phyloP scores from a whole-genome alignment of 2,888 invertebrate genomes.

The Priocnemis perturbator region DNA sequence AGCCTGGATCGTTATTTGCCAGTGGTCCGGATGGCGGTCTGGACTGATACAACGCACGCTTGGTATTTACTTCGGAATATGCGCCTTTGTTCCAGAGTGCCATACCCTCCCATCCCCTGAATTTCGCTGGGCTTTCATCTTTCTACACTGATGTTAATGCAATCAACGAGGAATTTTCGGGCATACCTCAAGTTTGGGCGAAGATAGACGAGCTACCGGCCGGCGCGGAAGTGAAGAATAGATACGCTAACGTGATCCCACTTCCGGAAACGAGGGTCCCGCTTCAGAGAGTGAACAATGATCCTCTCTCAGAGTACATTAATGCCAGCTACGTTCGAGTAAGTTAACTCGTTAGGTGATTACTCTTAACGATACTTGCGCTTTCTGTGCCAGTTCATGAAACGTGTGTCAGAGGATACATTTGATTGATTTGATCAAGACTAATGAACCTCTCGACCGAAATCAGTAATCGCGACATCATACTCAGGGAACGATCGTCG shows the following conservation, averaged over 20 bases:
- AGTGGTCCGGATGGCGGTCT: neutral
- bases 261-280: slow-evolving; percentile 93
- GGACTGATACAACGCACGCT: too few relatives aligned
- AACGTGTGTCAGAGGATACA: too few relatives aligned
- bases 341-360: slow-evolving; percentile 71
- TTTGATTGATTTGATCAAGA: too few relatives aligned
- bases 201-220: slow-evolving; percentile 88
- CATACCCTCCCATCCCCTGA: slow-evolving; percentile 84
- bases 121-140: slow-evolving; percentile 86
- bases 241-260: slow-evolving; percentile 96
- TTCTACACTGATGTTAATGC: slow-evolving; percentile 84
- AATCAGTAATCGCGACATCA: too few relatives aligned
- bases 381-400: too few relatives aligned
- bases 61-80: too few relatives aligned
- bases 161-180: slow-evolving; percentile 88
- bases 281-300: slow-evolving; percentile 83
- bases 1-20: neutral
- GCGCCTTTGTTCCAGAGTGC: slow-evolving; percentile 61
- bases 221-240: slow-evolving; percentile 93
- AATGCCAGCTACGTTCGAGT: slow-evolving; percentile 96
- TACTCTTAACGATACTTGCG: neutral
- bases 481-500: too few relatives aligned
- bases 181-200: slow-evolving; percentile 87
- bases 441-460: too few relatives aligned
- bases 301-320: slow-evolving; percentile 91